Evolutionary conservation across 2,113 vertebrate genomes (phyloP), one percentile per base, ranked within the genome.

Genomic region (Seriola aureovittata): DNA sequence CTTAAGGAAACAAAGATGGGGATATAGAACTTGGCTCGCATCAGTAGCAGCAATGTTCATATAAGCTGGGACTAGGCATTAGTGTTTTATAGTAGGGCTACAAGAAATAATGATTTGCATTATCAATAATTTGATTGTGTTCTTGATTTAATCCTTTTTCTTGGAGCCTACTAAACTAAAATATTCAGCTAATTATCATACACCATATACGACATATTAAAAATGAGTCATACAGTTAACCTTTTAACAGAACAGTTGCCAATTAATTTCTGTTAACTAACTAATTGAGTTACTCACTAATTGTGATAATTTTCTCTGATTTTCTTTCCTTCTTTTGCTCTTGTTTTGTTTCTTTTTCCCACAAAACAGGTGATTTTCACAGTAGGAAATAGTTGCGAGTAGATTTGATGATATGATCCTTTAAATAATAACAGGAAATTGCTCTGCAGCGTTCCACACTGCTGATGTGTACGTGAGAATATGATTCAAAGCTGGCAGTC

Each of bases 1-100:
- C 36, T 62, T 50, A 16, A 78, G 58, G 55, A 71, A 54, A 71
- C 59, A 60, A 44, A 59, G 19, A 70, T 0, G 13, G 12, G 38
- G 21, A 52, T 36, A 11, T 25, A 48, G 36, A 66, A 66, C 72
- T 8, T 71, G 8, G 34, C 48, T 65, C 10, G 21, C 62, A 48
- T 60, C 78, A 32, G 25, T 5, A 17, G 34, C 42, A 50, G 8
- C 44, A 29, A 11, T 75, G 54, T 17, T 25, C 19, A 8, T 32
- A 4, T 17, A 4, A 54, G 7, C 44, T 1, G 0, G 2, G 17
- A 13, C 29, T 4, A 4, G 46, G 25, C 29, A 8, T 75, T 64
- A n/a, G 23, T 25, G 16, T 54, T 67, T 63, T 54, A 23, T 29
- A 11, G 36, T 3, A 1, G 1, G 14, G 25, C 46, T 38, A 9